Base-by-base conservation (phyloP, 1,140 invertebrate species). In the Lasioglossum albipes region DNA sequence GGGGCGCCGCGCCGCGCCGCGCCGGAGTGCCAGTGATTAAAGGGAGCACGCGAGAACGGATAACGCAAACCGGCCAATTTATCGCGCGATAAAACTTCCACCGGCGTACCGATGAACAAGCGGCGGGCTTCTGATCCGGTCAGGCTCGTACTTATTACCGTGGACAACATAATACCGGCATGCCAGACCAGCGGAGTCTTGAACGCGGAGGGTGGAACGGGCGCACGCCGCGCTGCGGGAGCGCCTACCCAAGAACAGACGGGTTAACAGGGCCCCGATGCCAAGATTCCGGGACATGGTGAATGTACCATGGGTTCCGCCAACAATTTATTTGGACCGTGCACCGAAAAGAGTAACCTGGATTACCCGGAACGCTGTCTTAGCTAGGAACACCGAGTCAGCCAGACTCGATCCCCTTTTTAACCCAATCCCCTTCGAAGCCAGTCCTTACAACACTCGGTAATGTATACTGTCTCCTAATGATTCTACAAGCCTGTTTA, bases 251-350 rank as follows among this genome's bases (percentile, higher is more conserved):
- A n/a, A 49, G 64, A 69, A 22, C 31, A 41, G 20, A 68, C 16
- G 13, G 31, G 75, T 71, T 74, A 75, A 54, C 31, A 65, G 18
- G n/a, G 65, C 27, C 2, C 20, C 36, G 31, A 77, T 73, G 78
- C 45, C 52, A 81, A 80, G 68, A 84, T 81, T 84, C 18, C 52
- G 31, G 41, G 36, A 75, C 20, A 62, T n/a, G 66, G 27, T n/a
- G 59, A 16, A 42, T 61, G 18, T 52, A 54, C 45, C 70, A 52
- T 36, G 57, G 66, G 52, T 27, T 68, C 7, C 36, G 20, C 70
- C 74, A 41, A 70, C 57, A 62, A 82, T 84, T 84, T 85, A 80
- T 85, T 76, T 71, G 36, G 22, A 77, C 78, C 42, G 59, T 52
- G 12, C 45, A 45, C 20, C 27, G 16, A 62, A 27, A 70, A 27